A percentile compares a stretch with the other conserved stretches of the same genome.
Evolutionary conservation across 2,113 vertebrate species (phyloP).

Genomic region (Bubo scandiacus): DNA sequence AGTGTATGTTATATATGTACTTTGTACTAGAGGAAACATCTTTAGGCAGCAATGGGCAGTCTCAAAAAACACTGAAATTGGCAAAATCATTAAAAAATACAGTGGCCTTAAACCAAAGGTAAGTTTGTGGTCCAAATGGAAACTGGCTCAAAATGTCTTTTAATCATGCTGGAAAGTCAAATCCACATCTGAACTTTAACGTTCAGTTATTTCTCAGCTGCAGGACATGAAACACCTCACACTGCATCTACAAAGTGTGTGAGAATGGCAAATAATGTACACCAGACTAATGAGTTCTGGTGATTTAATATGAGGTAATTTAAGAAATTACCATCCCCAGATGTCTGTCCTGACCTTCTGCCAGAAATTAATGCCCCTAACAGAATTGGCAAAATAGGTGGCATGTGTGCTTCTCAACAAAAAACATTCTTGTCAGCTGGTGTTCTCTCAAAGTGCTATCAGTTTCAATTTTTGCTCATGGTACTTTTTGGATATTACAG

Average conservation of each 20-base stretch:
- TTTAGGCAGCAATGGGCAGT: not conserved
- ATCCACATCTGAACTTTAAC: not conserved
- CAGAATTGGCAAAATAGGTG: not conserved
- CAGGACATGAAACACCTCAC: not conserved
- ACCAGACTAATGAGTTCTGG: not conserved
- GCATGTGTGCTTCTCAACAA: not conserved
- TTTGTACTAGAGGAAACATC: not conserved
- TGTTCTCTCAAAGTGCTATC: not conserved
- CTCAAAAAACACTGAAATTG: not conserved
- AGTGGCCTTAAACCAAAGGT: not conserved
- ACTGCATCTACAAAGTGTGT: not conserved
- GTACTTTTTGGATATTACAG: not conserved
- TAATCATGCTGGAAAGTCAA: not conserved
- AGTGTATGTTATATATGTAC: not conserved
- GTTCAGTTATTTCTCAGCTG: not conserved
- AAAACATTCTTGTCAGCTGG: rapidly evolving
- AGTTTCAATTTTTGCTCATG: not conserved
- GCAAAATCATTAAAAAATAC: not conserved
- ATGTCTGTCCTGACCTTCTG: not conserved
- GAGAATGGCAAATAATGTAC: not conserved
- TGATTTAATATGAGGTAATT: not conserved
- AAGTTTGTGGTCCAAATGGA: not conserved
- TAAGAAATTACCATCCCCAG: not conserved
- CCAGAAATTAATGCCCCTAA: not conserved
- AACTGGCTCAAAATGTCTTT: not conserved